Evolutionary conservation across 2,888 invertebrate species (phyloP).

Genomic region (Nymphalis urticae): DNA sequence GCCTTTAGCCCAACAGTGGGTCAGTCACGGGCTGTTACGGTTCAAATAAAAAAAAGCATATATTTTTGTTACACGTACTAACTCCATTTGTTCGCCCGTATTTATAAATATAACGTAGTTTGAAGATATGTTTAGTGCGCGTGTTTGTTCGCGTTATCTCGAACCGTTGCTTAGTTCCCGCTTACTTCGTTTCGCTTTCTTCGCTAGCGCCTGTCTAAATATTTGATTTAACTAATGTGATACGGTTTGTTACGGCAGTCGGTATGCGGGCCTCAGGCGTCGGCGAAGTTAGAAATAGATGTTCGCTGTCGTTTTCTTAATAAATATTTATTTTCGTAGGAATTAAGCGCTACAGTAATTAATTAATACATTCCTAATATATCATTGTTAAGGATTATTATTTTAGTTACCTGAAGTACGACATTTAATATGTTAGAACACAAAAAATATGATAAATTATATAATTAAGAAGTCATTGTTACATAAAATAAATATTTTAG

Average conservation of each 20-base stretch:
- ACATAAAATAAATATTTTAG: background rate
- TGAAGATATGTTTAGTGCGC: background rate
- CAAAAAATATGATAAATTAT: background rate
- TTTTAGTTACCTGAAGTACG: background rate
- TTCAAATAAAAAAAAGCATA: too few relatives aligned
- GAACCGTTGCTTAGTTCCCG: slow-evolving; percentile 37
- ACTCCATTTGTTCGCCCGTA: too few relatives aligned
- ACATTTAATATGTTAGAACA: background rate
- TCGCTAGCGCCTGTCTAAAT: slow-evolving; percentile 53
- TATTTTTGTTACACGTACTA: background rate
- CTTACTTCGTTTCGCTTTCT: slow-evolving; percentile 50
- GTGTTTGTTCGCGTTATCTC: slow-evolving; percentile 25
- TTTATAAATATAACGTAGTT: too few relatives aligned
- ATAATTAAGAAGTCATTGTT: background rate
- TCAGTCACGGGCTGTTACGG: too few relatives aligned
- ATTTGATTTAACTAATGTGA: slow-evolving; percentile 61
- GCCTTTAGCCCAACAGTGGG: too few relatives aligned
- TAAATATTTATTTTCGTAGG: slow-evolving; percentile 28
- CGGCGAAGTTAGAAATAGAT: slow-evolving; percentile 18
- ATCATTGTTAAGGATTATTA: background rate
- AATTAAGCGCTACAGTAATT: slow-evolving; percentile 1
- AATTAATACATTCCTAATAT: background rate
- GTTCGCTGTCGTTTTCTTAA: slow-evolving; percentile 22
- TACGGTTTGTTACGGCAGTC: slow-evolving; percentile 40
- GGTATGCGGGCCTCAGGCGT: slow-evolving; percentile 39